phyloP scores from a whole-genome alignment of 2,113 vertebrate genomes.

The Muscicapa adusta region DNA sequence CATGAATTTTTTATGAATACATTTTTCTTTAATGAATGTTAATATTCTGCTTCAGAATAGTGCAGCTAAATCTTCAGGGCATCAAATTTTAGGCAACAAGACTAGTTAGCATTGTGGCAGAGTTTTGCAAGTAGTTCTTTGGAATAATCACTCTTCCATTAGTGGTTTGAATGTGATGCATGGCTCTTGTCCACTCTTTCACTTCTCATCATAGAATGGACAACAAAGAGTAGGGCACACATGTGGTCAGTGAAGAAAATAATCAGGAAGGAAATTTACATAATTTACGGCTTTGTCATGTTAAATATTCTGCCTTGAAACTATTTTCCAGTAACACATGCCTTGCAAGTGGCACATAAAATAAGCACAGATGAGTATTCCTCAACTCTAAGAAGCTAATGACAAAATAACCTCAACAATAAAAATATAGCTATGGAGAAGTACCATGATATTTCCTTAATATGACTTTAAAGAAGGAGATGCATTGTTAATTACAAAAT shows the following conservation, averaged over 20 bases:
- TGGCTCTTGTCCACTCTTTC: neutral
- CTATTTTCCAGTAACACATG: neutral
- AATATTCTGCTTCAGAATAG: neutral
- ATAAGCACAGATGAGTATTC: neutral
- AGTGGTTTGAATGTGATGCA: neutral
- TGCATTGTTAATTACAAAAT: neutral
- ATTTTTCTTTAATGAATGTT: neutral
- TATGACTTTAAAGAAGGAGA: neutral
- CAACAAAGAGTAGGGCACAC: neutral
- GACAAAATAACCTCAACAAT: neutral
- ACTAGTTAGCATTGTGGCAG: neutral
- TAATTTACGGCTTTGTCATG: neutral
- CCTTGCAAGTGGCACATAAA: neutral
- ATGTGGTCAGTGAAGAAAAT: neutral
- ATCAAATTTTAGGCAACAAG: neutral
- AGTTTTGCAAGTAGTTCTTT: neutral
- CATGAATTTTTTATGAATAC: neutral
- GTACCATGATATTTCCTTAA: neutral
- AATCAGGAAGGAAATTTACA: neutral
- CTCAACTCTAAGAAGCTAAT: neutral
- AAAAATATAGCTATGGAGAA: neutral
- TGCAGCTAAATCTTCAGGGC: neutral
- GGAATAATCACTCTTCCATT: neutral
- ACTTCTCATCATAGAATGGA: neutral
- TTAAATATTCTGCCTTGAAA: neutral